Evolutionary conservation across 2,888 invertebrate species (phyloP), one percentile per base, ranked within the genome.

Genomic region (Drosophila sordidula): DNA sequence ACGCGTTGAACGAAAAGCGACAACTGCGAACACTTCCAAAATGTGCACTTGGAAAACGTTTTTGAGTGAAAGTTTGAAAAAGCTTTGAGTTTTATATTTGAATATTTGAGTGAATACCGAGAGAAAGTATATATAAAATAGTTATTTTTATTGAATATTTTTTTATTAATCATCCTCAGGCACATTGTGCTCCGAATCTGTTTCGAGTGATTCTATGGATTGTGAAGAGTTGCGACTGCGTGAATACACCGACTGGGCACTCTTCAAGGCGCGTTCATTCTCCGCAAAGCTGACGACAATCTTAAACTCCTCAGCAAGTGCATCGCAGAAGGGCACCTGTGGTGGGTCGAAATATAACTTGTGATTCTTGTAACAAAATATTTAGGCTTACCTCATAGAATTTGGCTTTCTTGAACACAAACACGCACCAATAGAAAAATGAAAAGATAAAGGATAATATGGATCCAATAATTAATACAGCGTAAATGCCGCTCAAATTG

Each of bases 231-330:
- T 90, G 3, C 91, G 85, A 62, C 91, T 91, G 38, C 87, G 87
- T 0, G 92, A 92, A 67, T 91, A 91, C 0, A 91, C 89, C 0
- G 92, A 92, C 26, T 89, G 88, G 9, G 90, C 89, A 52, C 94
- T 94, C 54, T 94, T 93, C 1, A 95, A 94, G 1, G 95, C 94
- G 82, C 96, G 96, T 0, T 95, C 94, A 51, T 95, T 95, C 38
- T 95, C 95, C 56, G 94, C 94, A 84, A 95, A 96, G 87, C 94
- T 94, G 0, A 95, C 89, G 41, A 96, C 94, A 89, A 96, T 96
- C 81, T 94, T 95, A 36, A 96, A 85, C 90, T 97, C 97, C 18
- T 94, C 95, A 56, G 93, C 91, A 25, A 96, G 89, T 77, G 95
- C 95, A 58, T 94, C 93, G 79, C 92, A 93, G 84, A 96, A 95